Evolutionary conservation across 2,888 invertebrate species (phyloP).

Genomic region (Mactromeris polynyma): DNA sequence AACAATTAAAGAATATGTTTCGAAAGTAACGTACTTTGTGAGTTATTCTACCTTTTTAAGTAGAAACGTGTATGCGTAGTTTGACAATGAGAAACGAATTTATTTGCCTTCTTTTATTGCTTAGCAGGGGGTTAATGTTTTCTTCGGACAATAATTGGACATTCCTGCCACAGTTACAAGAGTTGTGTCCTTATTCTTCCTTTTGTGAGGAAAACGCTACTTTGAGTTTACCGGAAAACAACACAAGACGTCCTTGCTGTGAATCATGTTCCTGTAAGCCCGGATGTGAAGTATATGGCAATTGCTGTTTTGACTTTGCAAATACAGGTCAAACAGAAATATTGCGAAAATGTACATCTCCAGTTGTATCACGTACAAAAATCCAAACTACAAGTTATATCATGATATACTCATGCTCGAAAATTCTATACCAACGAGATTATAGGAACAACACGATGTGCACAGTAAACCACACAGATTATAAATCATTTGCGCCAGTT

Average conservation of each 20-base stretch:
- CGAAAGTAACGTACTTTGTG: too few relatives aligned
- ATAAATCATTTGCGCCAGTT: background rate
- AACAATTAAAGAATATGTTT: too few relatives aligned
- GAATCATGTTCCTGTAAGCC: background rate
- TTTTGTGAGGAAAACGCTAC: background rate
- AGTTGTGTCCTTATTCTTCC: background rate
- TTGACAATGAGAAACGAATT: background rate
- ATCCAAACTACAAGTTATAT: background rate
- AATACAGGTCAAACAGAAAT: background rate
- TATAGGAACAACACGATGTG: background rate
- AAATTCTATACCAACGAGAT: background rate
- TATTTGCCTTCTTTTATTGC: background rate
- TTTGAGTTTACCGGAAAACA: background rate
- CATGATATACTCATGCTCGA: background rate
- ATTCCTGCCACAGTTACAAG: background rate
- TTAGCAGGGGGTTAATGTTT: background rate
- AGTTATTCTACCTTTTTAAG: too few relatives aligned
- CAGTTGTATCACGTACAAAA: background rate
- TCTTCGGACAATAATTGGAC: background rate
- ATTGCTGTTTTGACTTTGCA: conserved; percentile 8
- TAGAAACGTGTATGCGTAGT: too few relatives aligned
- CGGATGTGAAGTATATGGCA: background rate
- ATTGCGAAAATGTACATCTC: background rate
- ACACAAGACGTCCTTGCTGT: background rate
- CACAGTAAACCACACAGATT: background rate